phyloP scores from a whole-genome alignment of 2,113 vertebrate genomes.

The Dasyornis broadbenti region DNA sequence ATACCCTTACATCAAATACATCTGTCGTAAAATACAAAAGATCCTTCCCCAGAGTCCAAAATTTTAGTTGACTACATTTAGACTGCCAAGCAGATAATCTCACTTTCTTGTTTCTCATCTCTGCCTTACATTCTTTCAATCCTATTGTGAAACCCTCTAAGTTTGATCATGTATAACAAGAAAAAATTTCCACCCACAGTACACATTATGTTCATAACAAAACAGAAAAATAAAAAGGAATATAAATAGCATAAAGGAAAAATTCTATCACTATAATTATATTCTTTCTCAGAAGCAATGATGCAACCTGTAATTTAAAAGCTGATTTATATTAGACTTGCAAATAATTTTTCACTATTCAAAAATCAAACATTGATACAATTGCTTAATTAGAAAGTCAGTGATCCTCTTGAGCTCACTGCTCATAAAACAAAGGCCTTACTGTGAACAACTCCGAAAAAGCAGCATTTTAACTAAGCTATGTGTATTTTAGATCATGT shows the following conservation, averaged over 20 bases:
- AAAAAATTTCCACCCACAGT: background rate
- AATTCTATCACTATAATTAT: background rate
- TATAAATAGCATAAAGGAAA: background rate
- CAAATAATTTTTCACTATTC: background rate
- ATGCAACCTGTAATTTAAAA: background rate
- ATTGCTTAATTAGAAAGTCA: conserved; percentile 28
- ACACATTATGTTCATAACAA: background rate
- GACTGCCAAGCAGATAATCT: background rate
- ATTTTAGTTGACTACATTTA: background rate
- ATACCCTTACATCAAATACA: background rate
- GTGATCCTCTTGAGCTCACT: conserved; percentile 4
- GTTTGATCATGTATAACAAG: background rate
- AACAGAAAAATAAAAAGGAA: background rate
- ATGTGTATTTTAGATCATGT: conserved; percentile 31
- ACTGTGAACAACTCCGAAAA: conserved; percentile 35
- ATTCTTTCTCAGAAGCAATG: background rate
- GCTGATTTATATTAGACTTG: background rate
- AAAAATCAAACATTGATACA: conserved; percentile 9
- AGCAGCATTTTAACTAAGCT: conserved; percentile 39
- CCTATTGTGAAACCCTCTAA: background rate
- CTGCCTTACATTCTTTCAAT: background rate
- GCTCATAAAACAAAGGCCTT: conserved; percentile 14
- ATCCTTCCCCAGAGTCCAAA: background rate
- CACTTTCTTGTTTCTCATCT: background rate
- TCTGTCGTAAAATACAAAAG: conserved; percentile 1